Base-by-base conservation (phyloP, 2,888 invertebrate genomes). In the Campaea margaritaria region DNA sequence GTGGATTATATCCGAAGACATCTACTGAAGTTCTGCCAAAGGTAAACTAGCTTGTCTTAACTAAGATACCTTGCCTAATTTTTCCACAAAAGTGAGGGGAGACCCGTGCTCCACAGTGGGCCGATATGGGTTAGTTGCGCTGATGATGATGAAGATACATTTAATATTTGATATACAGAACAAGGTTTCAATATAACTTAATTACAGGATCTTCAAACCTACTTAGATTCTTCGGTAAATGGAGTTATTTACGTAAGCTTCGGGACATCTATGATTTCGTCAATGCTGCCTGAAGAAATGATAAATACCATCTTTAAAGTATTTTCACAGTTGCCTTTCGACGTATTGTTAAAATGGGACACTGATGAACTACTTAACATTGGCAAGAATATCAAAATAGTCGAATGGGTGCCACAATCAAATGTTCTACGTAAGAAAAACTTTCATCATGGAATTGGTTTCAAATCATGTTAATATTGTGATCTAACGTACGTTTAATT, bases 331-430 rank as follows among this genome's bases (percentile, higher is more conserved):
- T 56, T 91, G 36, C 82, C 83, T 1, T 87, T 86, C 57, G 75
- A 82, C 42, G 79, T 91, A 13, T 52, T 91, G 3, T 86, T 82
- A 86, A 90, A 88, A 65, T 87, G 83, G 82, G 83, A 85, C 31
- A 68, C 66, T 13, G 70, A 72, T 38, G 63, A 59, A 11, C 34
- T 86, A 34, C 74, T 76, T 0, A 75, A 71, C 16, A 67, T 62
- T 10, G 58, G 78, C 0, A 39, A 65, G 0, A 86, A 86, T 38
- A 78, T 86, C 0, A 75, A 68, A 53, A 76, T 82, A 31, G 68
- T 69, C 0, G 77, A 78, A 52, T 85, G 81, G 90, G 57, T 87
- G 7, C 89, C 91, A 0, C 90, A 91, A 60, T 79, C 85, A 0
- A 87, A 34, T 46, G 8, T 48, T 41, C 41, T 41, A 1, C 15